These are phyloP conservation scores for Lamellibrachia satsuma DNA, from an alignment of 2,888 invertebrate species.

Conservation along the genomic window DNA sequence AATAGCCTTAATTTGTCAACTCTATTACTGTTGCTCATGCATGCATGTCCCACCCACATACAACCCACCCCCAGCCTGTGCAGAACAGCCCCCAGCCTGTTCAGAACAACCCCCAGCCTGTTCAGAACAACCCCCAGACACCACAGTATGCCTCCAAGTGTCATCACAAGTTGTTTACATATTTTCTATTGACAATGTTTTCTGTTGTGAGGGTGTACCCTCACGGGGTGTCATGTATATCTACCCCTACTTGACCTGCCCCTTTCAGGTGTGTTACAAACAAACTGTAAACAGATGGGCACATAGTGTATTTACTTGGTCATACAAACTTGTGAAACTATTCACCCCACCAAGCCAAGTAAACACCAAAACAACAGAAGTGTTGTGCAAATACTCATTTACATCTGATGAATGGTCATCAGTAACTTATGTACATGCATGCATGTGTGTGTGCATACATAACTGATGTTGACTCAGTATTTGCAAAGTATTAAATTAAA, in stretches of 20 bases:
- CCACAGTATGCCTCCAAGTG: background rate
- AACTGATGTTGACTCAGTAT: background rate
- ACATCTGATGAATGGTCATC: background rate
- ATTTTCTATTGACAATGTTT: background rate
- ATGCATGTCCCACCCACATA: background rate
- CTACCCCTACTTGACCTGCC: background rate
- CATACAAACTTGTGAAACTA: background rate
- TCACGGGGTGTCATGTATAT: background rate
- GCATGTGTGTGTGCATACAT: background rate
- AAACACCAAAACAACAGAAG: background rate
- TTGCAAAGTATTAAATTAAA: background rate
- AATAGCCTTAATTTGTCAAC: background rate
- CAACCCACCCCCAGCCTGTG: background rate
- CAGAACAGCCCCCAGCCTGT: background rate
- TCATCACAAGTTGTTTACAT: background rate
- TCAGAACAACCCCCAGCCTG: background rate
- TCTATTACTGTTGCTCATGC: background rate
- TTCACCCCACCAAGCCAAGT: background rate
- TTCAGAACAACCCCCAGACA: background rate
- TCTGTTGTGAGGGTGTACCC: background rate
- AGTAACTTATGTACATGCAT: background rate
- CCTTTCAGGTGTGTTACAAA: slow-evolving; percentile 1
- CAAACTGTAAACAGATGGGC: background rate
- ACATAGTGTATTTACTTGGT: slow-evolving; percentile 9
- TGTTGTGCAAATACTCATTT: background rate